Conservation (phyloP, 2,797 vertebrate genomes). For the Gallinago nigripennis region DNA sequence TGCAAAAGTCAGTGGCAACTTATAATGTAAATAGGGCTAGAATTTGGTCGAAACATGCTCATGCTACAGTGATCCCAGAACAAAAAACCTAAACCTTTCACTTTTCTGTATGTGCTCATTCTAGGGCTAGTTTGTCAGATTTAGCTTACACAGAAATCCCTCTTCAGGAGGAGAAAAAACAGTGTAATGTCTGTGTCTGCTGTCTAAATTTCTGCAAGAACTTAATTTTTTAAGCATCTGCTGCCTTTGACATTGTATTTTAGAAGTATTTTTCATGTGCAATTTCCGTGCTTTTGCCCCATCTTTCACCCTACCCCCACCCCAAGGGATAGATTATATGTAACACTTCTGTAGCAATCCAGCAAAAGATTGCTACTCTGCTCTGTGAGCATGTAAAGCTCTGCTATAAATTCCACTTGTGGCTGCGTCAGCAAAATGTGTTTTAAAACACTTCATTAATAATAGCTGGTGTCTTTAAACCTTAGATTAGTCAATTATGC, state of each 20-base stretch:
- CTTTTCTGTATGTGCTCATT: neutral
- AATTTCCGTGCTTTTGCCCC: neutral
- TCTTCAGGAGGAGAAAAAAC: neutral
- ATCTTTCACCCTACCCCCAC: rapidly evolving
- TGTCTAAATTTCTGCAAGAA: neutral
- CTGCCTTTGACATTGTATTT: neutral
- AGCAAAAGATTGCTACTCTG: neutral
- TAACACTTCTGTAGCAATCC: neutral
- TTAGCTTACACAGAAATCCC: neutral
- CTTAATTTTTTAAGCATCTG: neutral
- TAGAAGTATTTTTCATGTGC: neutral
- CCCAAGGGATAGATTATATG: neutral
- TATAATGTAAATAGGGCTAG: neutral
- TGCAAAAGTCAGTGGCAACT: neutral
- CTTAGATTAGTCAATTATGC: constrained; percentile 32
- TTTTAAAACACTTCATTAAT: constrained; percentile 53
- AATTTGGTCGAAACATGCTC: neutral
- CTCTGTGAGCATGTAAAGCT: neutral
- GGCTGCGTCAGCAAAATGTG: neutral
- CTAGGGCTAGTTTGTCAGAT: neutral
- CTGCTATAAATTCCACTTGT: constrained; percentile 5
- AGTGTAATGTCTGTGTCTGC: neutral
- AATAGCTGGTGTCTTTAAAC: constrained; percentile 42
- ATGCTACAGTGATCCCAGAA: neutral
- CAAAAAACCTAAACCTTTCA: neutral